Evolutionary conservation across 2,888 invertebrate species (phyloP), one percentile per base, ranked within the genome.

Genomic region (Chorisops tibialis): DNA sequence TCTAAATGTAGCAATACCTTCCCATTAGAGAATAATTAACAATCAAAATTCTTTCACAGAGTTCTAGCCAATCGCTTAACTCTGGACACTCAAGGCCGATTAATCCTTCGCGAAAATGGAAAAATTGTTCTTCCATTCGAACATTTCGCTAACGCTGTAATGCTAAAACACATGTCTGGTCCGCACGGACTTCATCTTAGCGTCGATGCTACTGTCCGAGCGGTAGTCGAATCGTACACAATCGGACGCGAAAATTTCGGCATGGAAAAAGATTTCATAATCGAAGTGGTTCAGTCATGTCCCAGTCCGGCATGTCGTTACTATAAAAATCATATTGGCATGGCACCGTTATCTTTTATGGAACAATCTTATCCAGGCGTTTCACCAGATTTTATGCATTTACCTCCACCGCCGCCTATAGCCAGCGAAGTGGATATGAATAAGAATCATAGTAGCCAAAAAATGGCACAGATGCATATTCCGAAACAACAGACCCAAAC

Each of bases 131-230:
- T 93, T 62, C 92, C 92, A 2, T 92, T 90, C 77, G 92, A 93
- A 78, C 92, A 93, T 74, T 93, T 92, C 81, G 91, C 91, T 1
- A 92, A 92, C 81, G 92, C 92, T 59, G 91, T 93, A 5, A 92
- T 92, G 91, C 75, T 93, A 68, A 93, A 92, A 73, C 92, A 93
- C 72, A 91, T 92, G 89, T 91, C 91, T 72, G 91, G 92, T 0
- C 91, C 91, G 0, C 91, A 91, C 74, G 91, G 92, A 1, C 79
- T 91, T 56, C 92, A 93, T 80, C 79, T 93, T 62, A 90, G 90
- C 41, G 81, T 91, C 56, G 92, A 92, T 76, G 90, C 89, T 37
- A 92, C 92, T 12, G 88, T 92, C 37, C 81, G 91, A 75, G 91
- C 91, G 59, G 91, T 89, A 30, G 88, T 91, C 79, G 91, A 92